These are phyloP conservation scores for Grapholita molesta DNA, from an alignment of 1,140 invertebrate genomes.

Conservation along the genomic window DNA sequence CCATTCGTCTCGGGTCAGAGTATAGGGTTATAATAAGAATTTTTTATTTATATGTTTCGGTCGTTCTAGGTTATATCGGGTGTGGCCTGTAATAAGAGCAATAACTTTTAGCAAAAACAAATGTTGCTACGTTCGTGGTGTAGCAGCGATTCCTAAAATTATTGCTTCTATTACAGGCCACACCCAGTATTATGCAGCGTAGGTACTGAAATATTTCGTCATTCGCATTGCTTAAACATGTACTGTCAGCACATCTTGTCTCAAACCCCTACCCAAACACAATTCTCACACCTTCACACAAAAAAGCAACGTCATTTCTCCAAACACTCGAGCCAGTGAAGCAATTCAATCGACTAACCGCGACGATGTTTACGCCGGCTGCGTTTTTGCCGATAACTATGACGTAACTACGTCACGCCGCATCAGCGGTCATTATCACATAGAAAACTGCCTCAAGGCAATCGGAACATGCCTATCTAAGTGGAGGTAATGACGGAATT, in stretches of 20 bases:
- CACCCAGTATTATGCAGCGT: no score
- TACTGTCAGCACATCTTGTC: background rate
- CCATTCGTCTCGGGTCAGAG: no score
- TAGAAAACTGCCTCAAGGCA: slow-evolving; percentile 14
- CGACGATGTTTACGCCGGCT: slow-evolving; percentile 7
- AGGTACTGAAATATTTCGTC: background rate
- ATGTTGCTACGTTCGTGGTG: no score
- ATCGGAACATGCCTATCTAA: slow-evolving; percentile 8
- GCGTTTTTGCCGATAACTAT: slow-evolving; percentile 28
- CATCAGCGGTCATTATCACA: slow-evolving; percentile 36
- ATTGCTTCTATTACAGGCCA: no score
- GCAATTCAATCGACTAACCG: slow-evolving; percentile 13
- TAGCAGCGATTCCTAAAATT: no score
- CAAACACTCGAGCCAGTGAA: slow-evolving; percentile 7
- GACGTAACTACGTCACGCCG: slow-evolving; percentile 38
- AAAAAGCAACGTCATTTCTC: slow-evolving; percentile 8
- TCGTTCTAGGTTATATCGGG: no score
- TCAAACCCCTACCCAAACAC: background rate
- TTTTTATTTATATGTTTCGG: no score
- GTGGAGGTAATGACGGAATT: background rate
- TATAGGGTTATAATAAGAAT: no score
- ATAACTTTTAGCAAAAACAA: no score
- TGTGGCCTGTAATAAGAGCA: no score
- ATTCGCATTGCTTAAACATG: background rate
- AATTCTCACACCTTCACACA: background rate